phyloP scores from a whole-genome alignment of 2,888 invertebrate genomes.

The Acronicta psi region DNA sequence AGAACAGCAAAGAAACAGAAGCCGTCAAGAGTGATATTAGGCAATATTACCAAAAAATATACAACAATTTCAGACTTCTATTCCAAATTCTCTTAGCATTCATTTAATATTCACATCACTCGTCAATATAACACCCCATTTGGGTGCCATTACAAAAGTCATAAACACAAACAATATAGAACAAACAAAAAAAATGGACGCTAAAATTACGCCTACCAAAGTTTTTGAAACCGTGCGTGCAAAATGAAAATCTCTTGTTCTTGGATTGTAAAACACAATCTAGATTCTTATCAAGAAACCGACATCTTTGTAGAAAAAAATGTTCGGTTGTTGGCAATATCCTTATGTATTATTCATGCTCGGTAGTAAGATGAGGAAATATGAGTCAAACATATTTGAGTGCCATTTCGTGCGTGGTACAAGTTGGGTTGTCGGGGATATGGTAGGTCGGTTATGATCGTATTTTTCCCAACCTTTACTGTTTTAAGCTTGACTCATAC shows the following conservation, averaged over 20 bases:
- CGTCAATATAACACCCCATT: slow-evolving; percentile 31
- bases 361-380: slow-evolving; percentile 67
- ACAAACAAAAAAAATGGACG: slow-evolving; percentile 23
- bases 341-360: slow-evolving; percentile 74
- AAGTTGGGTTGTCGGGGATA: slow-evolving; percentile 33
- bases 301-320: slow-evolving; percentile 66
- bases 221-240: slow-evolving; percentile 15
- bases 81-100: not conserved
- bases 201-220: slow-evolving; percentile 3
- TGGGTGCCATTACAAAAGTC: slow-evolving; percentile 22
- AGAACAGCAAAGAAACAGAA: not conserved
- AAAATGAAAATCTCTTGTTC: slow-evolving; percentile 23
- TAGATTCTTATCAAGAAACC: slow-evolving; percentile 62
- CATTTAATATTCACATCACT: slow-evolving; percentile 26
- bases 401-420: slow-evolving; percentile 64
- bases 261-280: slow-evolving; percentile 48
- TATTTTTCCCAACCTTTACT: slow-evolving; percentile 11
- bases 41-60: not conserved
- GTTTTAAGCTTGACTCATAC: not conserved
- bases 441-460: not conserved
- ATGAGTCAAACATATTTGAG: slow-evolving; percentile 63
- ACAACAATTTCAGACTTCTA: not conserved
- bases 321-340: slow-evolving; percentile 58
- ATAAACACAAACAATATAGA: slow-evolving; percentile 26
- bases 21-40: not conserved